A percentile compares a stretch with the other conserved stretches of the same genome.
Evolutionary conservation across 2,888 invertebrate species (phyloP).

Genomic region (Macropis europaea): DNA sequence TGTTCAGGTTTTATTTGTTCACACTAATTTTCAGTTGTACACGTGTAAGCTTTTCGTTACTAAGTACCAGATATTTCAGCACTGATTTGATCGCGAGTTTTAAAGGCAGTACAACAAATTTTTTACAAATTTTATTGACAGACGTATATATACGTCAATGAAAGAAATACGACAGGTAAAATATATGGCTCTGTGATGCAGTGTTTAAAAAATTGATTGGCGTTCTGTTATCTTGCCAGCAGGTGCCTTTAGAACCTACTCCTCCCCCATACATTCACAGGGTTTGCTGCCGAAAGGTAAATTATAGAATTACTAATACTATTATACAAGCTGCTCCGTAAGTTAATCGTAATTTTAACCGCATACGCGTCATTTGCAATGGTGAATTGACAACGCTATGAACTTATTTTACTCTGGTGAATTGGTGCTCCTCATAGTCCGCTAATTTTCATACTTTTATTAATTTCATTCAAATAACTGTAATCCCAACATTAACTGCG

Average conservation of each 20-base stretch:
- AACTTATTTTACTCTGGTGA: background rate
- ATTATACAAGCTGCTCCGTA: conserved; percentile 56
- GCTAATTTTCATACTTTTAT: background rate
- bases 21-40: background rate
- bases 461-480: background rate
- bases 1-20: background rate
- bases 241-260: conserved; percentile 78
- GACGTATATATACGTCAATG: background rate
- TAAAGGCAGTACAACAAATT: background rate
- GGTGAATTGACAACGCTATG: conserved; percentile 7
- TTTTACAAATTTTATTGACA: background rate
- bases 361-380: conserved; percentile 31
- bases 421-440: background rate
- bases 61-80: background rate
- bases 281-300: conserved; percentile 84
- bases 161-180: conserved; percentile 34
- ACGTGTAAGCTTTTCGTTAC: too few species aligned
- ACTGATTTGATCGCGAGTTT: too few species aligned
- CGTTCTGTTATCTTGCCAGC: conserved; percentile 78
- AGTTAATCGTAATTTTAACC: conserved; percentile 43
- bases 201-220: conserved; percentile 67
- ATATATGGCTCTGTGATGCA: conserved; percentile 45
- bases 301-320: conserved; percentile 73
- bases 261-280: conserved; percentile 81
- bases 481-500: conserved; percentile 9